phyloP scores from a whole-genome alignment of 2,797 vertebrate genomes.

The Rousettus madagascariensis region DNA sequence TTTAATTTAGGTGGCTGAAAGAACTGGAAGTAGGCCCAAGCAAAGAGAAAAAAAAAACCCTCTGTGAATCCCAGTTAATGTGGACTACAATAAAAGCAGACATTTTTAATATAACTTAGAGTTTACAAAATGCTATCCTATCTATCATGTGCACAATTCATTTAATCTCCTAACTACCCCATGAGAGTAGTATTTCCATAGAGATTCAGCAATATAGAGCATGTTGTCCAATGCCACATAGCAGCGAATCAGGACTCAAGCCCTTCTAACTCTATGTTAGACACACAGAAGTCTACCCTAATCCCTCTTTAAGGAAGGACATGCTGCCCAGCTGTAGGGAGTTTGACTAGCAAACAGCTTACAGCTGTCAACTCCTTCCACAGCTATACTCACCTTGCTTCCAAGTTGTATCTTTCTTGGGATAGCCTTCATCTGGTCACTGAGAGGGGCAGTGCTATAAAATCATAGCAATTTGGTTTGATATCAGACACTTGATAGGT shows the following conservation, averaged over 20 bases:
- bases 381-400: neutral
- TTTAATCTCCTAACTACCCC: neutral
- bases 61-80: neutral
- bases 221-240: neutral
- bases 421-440: neutral
- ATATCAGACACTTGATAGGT: too few relatives aligned
- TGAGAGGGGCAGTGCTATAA: neutral
- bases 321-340: neutral
- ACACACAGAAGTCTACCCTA: neutral
- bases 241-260: neutral
- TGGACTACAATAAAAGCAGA: neutral
- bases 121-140: neutral
- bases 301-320: neutral
- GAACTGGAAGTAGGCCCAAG: neutral
- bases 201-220: neutral
- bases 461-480: neutral
- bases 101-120: neutral
- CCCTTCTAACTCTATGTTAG: neutral
- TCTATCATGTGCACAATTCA: neutral
- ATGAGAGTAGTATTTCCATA: neutral
- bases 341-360: neutral
- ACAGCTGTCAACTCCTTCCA: neutral
- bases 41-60: neutral
- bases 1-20: conserved; percentile 12
- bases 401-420: neutral